A percentile compares a stretch with the other conserved stretches of the same genome.
Evolutionary conservation across 1,140 invertebrate genomes (phyloP).

Genomic region (Drosophila willistoni): DNA sequence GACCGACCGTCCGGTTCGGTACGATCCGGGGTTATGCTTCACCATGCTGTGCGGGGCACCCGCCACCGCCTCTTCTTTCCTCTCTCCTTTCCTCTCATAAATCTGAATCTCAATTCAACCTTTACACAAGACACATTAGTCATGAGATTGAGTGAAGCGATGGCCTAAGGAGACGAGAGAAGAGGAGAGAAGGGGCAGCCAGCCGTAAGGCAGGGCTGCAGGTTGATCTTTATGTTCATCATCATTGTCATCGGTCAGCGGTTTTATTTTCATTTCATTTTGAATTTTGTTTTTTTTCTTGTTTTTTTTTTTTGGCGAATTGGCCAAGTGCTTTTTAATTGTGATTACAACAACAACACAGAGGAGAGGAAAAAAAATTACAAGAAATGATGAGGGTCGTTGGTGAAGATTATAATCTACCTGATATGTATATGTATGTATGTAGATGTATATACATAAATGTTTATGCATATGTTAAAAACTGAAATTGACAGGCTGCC

Average conservation of each 20-base stretch:
- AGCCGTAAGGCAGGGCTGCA: not conserved
- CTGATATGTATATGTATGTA: not conserved
- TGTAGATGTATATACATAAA: not conserved
- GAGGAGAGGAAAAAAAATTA: constrained; percentile 1
- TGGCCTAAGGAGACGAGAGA: not conserved
- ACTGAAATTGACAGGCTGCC: constrained; percentile 22
- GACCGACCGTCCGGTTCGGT: constrained; percentile 9
- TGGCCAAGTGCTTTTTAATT: constrained; percentile 77
- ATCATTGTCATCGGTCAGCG: constrained; percentile 28
- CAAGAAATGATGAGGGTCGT: constrained; percentile 30
- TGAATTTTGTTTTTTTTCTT: constrained; percentile 8
- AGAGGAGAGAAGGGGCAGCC: too few relatives aligned
- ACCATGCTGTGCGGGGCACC: constrained; percentile 27
- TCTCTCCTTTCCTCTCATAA: not conserved
- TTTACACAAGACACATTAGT: constrained; percentile 40
- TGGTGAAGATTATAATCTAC: constrained; percentile 1
- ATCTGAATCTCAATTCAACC: constrained; percentile 22
- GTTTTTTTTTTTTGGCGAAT: constrained; percentile 45
- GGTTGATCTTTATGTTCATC: constrained; percentile 13
- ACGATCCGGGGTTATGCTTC: constrained; percentile 21
- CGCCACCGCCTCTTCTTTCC: not conserved
- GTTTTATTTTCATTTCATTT: constrained; percentile 18
- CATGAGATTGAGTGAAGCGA: not conserved
- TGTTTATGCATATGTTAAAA: constrained; percentile 10
- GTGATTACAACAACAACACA: constrained; percentile 55